phyloP scores from a whole-genome alignment of 2,888 invertebrate species.

The Noctua fimbriata region DNA sequence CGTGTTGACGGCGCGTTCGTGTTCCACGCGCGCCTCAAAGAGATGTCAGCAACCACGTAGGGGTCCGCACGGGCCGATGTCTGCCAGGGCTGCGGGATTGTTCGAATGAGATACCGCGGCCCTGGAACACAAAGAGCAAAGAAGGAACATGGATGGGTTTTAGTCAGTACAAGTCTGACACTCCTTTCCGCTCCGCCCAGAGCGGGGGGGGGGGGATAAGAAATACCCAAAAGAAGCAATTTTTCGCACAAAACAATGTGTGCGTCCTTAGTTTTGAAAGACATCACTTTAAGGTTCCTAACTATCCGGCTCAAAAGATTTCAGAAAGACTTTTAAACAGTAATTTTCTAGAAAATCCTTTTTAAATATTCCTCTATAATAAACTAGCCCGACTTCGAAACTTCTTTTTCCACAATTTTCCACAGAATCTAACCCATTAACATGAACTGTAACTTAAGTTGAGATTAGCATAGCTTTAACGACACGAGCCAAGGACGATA shows the following conservation, averaged over 20 bases:
- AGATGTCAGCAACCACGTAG: no score
- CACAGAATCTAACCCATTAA: slow-evolving; percentile 59
- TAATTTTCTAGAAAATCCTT: slow-evolving; percentile 37
- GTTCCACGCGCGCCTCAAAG: no score
- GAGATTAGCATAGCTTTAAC: slow-evolving; percentile 60
- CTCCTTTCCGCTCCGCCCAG: no score
- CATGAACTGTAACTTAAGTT: slow-evolving; percentile 60
- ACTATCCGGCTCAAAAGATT: slow-evolving; percentile 20
- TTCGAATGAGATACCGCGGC: no score
- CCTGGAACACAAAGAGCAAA: no score
- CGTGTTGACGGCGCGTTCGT: no score
- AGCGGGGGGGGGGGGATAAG: no score
- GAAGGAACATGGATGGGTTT: no score
- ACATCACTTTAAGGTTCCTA: not conserved
- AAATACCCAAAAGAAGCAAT: not conserved
- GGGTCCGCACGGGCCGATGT: no score
- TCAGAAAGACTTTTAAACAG: slow-evolving; percentile 29
- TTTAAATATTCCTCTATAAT: slow-evolving; percentile 34
- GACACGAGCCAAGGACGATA: slow-evolving; percentile 37
- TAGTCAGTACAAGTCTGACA: no score
- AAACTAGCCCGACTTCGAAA: slow-evolving; percentile 51
- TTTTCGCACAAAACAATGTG: not conserved
- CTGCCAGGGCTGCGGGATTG: no score
- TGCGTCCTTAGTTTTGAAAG: not conserved
- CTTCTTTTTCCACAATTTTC: slow-evolving; percentile 56